phyloP scores from a whole-genome alignment of 2,797 vertebrate species.

The Bovichtus diacanthus region DNA sequence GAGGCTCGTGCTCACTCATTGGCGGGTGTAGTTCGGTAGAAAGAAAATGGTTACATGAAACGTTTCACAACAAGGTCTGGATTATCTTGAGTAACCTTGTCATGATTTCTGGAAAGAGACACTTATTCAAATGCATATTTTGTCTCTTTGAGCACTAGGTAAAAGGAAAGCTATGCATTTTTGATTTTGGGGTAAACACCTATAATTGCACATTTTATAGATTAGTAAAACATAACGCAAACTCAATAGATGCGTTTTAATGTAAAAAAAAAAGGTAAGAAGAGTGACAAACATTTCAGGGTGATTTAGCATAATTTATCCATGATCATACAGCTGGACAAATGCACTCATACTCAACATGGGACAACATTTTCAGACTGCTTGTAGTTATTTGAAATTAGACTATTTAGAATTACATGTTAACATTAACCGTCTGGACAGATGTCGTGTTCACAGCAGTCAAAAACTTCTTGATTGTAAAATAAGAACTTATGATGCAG shows the following conservation, averaged over 20 bases:
- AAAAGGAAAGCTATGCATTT: too few relatives aligned
- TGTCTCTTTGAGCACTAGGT: too few relatives aligned
- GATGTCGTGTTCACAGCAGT: background rate
- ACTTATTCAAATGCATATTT: too few relatives aligned
- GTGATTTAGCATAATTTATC: constrained; percentile 28
- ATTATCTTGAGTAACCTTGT: too few relatives aligned
- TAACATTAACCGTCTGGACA: background rate
- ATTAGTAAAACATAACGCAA: background rate
- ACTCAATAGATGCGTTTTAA: constrained; percentile 2
- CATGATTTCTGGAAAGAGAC: too few relatives aligned
- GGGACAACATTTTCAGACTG: constrained; percentile 2
- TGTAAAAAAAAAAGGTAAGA: constrained; percentile 10
- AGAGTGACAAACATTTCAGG: constrained; percentile 5
- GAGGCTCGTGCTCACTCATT: too few relatives aligned
- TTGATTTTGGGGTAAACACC: too few relatives aligned
- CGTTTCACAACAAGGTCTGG: too few relatives aligned
- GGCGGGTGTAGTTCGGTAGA: too few relatives aligned
- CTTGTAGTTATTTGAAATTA: constrained; percentile 1
- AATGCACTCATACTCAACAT: constrained; percentile 9
- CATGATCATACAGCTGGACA: constrained; percentile 31
- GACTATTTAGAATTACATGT: background rate
- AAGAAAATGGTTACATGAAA: background rate
- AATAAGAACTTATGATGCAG: constrained; percentile 48
- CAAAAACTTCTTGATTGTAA: background rate
- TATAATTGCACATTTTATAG: background rate